phyloP scores from a whole-genome alignment of 2,888 invertebrate genomes.

The Amorpha juglandis region DNA sequence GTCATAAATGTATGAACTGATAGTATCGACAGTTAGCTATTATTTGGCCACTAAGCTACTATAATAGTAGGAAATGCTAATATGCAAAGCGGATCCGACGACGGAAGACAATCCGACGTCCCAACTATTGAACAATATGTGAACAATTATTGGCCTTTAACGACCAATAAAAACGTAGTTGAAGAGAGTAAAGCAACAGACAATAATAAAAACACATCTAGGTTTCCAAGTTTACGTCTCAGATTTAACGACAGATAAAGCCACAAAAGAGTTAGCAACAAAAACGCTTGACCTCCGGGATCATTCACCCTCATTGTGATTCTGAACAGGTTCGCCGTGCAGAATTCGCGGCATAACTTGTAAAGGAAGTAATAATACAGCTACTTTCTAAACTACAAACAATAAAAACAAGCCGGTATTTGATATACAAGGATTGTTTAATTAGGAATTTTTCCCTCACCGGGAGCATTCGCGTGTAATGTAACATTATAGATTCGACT shows the following conservation, averaged over 20 bases:
- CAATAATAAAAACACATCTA: neutral
- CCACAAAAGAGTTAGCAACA: neutral
- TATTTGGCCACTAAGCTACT: too few species aligned
- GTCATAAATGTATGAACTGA: too few species aligned
- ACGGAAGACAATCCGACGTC: too few species aligned
- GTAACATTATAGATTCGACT: too few species aligned
- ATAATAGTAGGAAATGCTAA: too few species aligned
- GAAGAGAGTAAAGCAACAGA: neutral
- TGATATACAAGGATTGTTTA: neutral
- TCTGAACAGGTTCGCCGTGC: neutral
- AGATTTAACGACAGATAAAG: neutral
- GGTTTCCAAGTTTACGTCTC: neutral
- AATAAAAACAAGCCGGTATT: neutral
- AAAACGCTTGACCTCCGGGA: slow-evolving; percentile 5
- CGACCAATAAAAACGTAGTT: too few species aligned
- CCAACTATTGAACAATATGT: too few species aligned
- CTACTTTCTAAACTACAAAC: neutral
- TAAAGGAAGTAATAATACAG: neutral
- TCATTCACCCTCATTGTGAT: slow-evolving; percentile 8
- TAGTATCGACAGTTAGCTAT: too few species aligned
- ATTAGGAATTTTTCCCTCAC: too few species aligned
- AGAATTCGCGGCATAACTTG: neutral
- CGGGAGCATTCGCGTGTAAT: too few species aligned
- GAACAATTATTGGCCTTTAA: too few species aligned
- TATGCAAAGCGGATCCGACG: too few species aligned